These are phyloP conservation scores for Chaetura pelagica DNA, from an alignment of 2,113 vertebrate species.

Conservation along the genomic window DNA sequence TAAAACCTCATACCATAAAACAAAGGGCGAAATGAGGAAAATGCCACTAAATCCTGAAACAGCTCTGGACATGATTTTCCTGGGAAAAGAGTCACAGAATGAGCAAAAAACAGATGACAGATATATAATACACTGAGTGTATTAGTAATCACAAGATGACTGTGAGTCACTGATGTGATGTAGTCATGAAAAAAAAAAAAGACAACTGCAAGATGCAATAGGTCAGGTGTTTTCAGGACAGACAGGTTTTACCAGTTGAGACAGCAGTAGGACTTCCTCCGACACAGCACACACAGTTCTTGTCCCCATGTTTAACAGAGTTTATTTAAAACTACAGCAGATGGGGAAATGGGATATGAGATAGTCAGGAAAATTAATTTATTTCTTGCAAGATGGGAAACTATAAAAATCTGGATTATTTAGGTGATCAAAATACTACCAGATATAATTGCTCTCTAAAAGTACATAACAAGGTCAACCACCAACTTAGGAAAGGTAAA, in stretches of 20 bases:
- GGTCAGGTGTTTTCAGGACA: neutral
- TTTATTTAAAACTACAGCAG: neutral
- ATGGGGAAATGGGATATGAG: neutral
- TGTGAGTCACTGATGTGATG: constrained; percentile 5
- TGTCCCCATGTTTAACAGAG: neutral
- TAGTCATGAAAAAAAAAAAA: neutral
- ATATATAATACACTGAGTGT: neutral
- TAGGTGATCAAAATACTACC: neutral
- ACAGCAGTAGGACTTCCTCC: neutral
- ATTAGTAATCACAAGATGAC: constrained; percentile 32
- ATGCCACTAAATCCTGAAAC: neutral
- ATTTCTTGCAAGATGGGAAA: neutral
- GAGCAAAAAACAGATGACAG: constrained; percentile 5
- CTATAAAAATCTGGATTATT: neutral
- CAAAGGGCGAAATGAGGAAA: neutral
- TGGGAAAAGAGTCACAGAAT: neutral
- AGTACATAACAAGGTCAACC: neutral
- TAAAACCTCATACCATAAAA: neutral
- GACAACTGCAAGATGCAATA: neutral
- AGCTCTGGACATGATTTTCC: neutral
- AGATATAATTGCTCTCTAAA: neutral
- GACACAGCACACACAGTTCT: neutral
- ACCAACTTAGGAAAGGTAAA: neutral
- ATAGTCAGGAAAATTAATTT: neutral
- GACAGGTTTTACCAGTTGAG: neutral